Evolutionary conservation across 2,888 invertebrate genomes (phyloP).

Genomic region (Lasioglossum marginatum): DNA sequence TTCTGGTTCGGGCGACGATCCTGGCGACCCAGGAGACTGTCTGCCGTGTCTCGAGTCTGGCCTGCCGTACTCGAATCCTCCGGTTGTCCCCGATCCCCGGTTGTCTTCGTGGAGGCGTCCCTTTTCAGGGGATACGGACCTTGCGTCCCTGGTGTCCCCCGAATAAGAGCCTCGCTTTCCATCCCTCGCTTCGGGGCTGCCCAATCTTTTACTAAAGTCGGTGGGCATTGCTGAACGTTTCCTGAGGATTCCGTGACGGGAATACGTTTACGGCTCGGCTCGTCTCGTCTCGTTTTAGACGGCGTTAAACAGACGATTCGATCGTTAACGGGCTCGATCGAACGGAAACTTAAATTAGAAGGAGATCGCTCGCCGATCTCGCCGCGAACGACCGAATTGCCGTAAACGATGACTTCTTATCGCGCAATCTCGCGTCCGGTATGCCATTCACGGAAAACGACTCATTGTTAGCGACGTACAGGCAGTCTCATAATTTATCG

Average conservation of each 20-base stretch:
- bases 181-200: constrained; percentile 76
- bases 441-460: neutral
- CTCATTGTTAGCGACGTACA: neutral
- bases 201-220: constrained; percentile 79
- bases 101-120: constrained; percentile 58
- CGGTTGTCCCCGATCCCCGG: constrained; percentile 45
- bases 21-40: constrained; percentile 71
- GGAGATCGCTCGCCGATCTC: neutral
- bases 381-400: constrained; percentile 37
- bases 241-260: constrained; percentile 72
- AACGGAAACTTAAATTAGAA: constrained; percentile 13
- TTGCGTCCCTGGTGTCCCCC: constrained; percentile 63
- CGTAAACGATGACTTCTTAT: constrained; percentile 6
- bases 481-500: neutral
- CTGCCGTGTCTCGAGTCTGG: constrained; percentile 61
- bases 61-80: constrained; percentile 61
- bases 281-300: neutral
- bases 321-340: constrained; percentile 41
- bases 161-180: constrained; percentile 58
- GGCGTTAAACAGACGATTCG: constrained; percentile 37
- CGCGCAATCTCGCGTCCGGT: constrained; percentile 15
- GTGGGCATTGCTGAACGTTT: constrained; percentile 80
- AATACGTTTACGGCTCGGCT: constrained; percentile 68
- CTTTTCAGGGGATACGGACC: constrained; percentile 68
- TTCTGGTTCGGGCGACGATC: constrained; percentile 81